Evolutionary conservation across 1,140 invertebrate species (phyloP), one percentile per base, ranked within the genome.

Genomic region (Antheraea mylitta): DNA sequence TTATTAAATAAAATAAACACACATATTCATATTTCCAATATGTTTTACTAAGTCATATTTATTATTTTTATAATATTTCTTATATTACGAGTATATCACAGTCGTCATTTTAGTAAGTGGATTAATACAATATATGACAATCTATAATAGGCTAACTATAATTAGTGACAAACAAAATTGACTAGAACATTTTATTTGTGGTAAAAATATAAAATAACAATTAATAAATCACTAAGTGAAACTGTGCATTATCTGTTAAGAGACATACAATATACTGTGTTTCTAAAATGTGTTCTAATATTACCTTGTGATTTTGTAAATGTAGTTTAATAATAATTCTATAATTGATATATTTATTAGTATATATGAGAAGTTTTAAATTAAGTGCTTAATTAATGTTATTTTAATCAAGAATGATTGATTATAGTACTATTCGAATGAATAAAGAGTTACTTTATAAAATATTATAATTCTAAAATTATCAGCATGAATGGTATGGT

Each of bases 101-200:
- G 89, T 90, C 86, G 83, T 89, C 87, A 90, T 86, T 90, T 91
- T 85, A 89, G 79, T 83, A 88, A 88, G 84, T 90, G 85, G 85
- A 80, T 83, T 75, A 76, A 70, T 68, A 70, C 74, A 75, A 58
- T 70, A 38, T 53, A 69, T 68, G 65, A 70, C 66, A 68, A 65
- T 38, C 45, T 13, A 13, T 53, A 53, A 53, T 53, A 53, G n/a
- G 19, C 19, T 19, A 19, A 19, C 10, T 19, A 48, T 65, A n/a
- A 53, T 16, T 65, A 65, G 48, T 19, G 38, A 66, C 30, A 37
- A 59, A 66, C 16, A 30, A 70, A 74, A 72, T 73, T 77, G 71
- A 76, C 71, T 66, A 69, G 71, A 58, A 66, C 59, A 16, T 53
- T 53, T 53, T 6, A 53, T 13, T 53, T 53, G 13, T 53, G 45